Base-by-base conservation (phyloP, 2,888 invertebrate species). In the Athalia circularis region DNA sequence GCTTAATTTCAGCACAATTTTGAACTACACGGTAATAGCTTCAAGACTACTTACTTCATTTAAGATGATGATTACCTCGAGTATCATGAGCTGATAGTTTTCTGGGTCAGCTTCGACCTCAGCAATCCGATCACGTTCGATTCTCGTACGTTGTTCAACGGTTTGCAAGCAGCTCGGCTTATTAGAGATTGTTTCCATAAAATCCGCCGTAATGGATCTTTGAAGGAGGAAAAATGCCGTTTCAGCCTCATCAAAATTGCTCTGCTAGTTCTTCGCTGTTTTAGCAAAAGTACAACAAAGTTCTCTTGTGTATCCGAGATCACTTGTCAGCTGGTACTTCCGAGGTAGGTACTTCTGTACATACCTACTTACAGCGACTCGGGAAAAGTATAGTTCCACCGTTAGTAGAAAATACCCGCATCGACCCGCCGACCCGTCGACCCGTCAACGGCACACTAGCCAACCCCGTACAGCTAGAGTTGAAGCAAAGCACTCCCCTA, bases 401-500 rank as follows among this genome's bases (percentile, higher is more conserved):
- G 4, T 11, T 68, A 13, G 43, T 11, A 29, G 43, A 5, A 13
- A 15, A 48, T 47, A 45, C n/a, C 64, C 45, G 45, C 64, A 64
- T 64, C 64, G 67, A 67, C 5, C 70, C 57, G 54, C 13, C 9
- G 68, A 68, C 68, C 65, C 43, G 54, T 54, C 54, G 54, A 62
- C 62, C 62, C 62, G 54, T 43, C 70, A 70, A 54, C 70, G 70
- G 29, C 48, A 50, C 29, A 54, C 43, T 54, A 45, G 43, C 43
- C 54, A 54, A 15, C 50, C n/a, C 29, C 29, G 6, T 4, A 45
- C 54, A 11, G 15, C 15, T 62, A 62, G 57, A 50, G 50, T 9
- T 15, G 5, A 57, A 70, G 70, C 7, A 48, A 57, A 3, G 57
- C 54, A 5, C 11, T 54, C 29, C 54, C 29, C 54, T n/a, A 11